Evolutionary conservation across 2,113 vertebrate species (phyloP).

Genomic region (Budorcas taxicolor): DNA sequence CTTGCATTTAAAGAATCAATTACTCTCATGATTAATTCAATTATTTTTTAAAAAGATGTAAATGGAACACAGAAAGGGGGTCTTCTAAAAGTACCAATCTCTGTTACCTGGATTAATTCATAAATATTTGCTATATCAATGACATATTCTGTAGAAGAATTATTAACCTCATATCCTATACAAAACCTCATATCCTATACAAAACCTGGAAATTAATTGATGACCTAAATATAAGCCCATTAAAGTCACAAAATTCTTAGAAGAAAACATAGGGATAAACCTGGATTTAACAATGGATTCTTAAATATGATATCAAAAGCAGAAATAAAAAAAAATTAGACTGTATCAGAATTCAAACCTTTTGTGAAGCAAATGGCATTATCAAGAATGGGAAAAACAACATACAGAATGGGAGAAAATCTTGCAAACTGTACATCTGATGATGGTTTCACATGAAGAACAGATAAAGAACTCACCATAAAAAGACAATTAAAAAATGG

Average conservation of each 20-base stretch:
- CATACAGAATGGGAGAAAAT: background rate
- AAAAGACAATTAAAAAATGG: background rate
- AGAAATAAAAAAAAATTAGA: background rate
- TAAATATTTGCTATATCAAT: background rate
- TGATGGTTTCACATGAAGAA: background rate
- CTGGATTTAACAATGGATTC: background rate
- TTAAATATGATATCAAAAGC: background rate
- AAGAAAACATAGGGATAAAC: background rate
- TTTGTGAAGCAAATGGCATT: background rate
- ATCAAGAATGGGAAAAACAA: background rate
- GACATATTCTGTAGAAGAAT: background rate
- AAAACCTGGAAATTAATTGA: slow-evolving; percentile 7
- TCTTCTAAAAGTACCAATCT: background rate
- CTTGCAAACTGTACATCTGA: background rate
- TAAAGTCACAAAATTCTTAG: background rate
- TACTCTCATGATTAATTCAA: background rate
- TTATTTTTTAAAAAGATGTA: background rate
- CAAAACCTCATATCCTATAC: background rate
- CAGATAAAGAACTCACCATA: background rate
- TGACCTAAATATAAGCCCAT: background rate
- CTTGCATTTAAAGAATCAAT: slow-evolving; percentile 12
- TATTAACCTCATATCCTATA: background rate
- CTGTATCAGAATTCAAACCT: background rate
- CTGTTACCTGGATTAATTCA: background rate
- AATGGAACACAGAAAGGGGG: background rate